These are phyloP conservation scores for Epiblema foenella DNA, from an alignment of 2,888 invertebrate genomes.

Conservation along the genomic window DNA sequence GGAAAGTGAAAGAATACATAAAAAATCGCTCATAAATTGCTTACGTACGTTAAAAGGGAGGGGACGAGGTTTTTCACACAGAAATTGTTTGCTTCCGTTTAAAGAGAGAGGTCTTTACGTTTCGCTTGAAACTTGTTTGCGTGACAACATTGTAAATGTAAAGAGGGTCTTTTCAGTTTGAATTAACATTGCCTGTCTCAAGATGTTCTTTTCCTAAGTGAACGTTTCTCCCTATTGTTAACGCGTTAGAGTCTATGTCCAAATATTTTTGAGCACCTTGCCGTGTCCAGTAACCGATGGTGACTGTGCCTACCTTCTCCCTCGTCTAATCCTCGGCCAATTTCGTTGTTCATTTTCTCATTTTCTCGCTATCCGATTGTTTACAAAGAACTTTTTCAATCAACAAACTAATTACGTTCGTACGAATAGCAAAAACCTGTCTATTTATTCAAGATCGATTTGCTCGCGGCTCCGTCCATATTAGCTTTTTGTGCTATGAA, in stretches of 20 bases:
- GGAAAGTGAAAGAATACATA: not conserved
- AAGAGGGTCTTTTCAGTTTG: not conserved
- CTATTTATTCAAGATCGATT: not conserved
- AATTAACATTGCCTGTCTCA: not conserved
- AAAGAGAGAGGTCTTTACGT: not conserved
- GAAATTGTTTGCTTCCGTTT: not conserved
- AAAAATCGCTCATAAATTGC: too few species aligned
- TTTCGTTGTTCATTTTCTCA: constrained; percentile 10
- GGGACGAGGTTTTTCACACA: not conserved
- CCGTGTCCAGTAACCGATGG: too few species aligned
- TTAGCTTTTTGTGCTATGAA: too few species aligned
- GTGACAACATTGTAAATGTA: not conserved
- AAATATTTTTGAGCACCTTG: too few species aligned
- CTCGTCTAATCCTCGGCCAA: not conserved
- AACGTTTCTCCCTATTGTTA: too few species aligned
- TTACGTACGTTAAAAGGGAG: too few species aligned
- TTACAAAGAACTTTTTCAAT: constrained; percentile 24
- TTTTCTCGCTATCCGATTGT: constrained; percentile 7
- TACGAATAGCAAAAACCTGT: not conserved
- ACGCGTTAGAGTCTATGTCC: too few species aligned
- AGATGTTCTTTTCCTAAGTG: not conserved
- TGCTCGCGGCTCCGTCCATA: not conserved
- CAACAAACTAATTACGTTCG: constrained; percentile 18
- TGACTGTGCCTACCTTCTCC: not conserved
- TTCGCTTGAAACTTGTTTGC: not conserved